A percentile compares a stretch with the other conserved stretches of the same genome.
phyloP scores from a whole-genome alignment of 2,113 vertebrate genomes.

The Orycteropus afer region DNA sequence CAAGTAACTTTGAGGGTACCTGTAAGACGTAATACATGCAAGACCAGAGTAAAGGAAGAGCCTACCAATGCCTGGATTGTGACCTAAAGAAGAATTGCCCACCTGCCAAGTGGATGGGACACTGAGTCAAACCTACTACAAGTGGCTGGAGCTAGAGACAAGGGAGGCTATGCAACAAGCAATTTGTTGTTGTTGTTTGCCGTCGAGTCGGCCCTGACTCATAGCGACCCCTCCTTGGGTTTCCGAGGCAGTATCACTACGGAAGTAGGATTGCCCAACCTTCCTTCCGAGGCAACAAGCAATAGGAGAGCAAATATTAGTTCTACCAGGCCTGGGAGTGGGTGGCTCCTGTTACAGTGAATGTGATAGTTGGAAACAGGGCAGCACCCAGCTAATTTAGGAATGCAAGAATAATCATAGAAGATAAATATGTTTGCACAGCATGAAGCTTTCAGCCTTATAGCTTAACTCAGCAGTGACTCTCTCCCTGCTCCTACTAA shows the following conservation, averaged over 20 bases:
- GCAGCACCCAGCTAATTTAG: background rate
- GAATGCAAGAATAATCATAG: background rate
- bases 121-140: background rate
- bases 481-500: background rate
- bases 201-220: no score
- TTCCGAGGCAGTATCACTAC: no score
- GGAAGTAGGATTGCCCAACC: no score
- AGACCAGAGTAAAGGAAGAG: background rate
- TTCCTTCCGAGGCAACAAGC: no score
- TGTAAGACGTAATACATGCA: background rate
- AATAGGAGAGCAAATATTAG: background rate
- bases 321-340: no score
- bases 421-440: background rate
- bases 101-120: background rate
- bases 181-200: no score
- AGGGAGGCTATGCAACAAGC: background rate
- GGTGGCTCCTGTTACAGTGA: background rate
- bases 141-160: no score
- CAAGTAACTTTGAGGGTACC: background rate
- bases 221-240: no score
- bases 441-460: background rate
- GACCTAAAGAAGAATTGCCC: background rate
- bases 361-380: background rate
- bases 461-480: background rate
- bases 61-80: background rate